Evolutionary conservation across 2,888 invertebrate genomes (phyloP).

Genomic region (Panorpa germanica): DNA sequence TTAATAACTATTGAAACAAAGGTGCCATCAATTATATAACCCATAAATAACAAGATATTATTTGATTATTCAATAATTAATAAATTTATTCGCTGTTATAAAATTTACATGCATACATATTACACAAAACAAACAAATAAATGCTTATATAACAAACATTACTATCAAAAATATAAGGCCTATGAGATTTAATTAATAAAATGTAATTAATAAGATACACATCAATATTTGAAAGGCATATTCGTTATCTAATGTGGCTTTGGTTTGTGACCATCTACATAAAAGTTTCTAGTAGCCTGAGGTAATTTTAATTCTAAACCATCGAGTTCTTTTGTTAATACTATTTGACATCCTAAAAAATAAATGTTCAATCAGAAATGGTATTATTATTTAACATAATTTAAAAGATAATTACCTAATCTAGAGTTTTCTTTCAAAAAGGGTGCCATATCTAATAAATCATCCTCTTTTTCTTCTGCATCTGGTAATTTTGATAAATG

Average conservation of each 20-base stretch:
- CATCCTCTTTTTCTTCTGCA: constrained; percentile 88
- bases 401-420: constrained; percentile 36
- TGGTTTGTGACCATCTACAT: constrained; percentile 95
- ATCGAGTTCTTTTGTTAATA: constrained; percentile 69
- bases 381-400: constrained; percentile 9
- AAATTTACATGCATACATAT: too few species aligned
- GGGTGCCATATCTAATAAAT: constrained; percentile 91
- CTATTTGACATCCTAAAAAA: constrained; percentile 71
- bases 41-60: too few species aligned
- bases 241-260: constrained; percentile 71
- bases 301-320: constrained; percentile 71
- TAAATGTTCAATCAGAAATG: constrained; percentile 5
- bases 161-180: too few species aligned
- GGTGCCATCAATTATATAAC: too few species aligned
- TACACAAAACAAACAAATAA: too few species aligned
- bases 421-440: constrained; percentile 90
- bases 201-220: too few species aligned
- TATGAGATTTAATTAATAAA: too few species aligned
- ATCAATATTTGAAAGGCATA: too few species aligned
- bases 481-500: constrained; percentile 53
- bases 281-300: constrained; percentile 83
- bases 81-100: too few species aligned
- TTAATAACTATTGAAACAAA: too few species aligned
- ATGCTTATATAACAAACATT: too few species aligned
- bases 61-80: too few species aligned